These are phyloP conservation scores for Ptychadena robeensis DNA, from an alignment of 2,797 vertebrate genomes.

Conservation along the genomic window DNA sequence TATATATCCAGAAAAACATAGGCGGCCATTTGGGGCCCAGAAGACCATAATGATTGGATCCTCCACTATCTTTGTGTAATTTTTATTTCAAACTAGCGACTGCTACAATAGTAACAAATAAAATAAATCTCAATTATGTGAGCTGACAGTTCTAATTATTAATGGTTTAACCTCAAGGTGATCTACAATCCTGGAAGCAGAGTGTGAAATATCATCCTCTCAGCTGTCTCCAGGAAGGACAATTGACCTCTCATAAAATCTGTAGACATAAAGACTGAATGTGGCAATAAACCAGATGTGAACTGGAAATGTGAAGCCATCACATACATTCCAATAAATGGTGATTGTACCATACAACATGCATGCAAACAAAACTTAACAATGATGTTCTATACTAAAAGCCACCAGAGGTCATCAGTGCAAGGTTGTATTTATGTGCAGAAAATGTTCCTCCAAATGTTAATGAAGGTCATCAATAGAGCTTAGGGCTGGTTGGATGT, in stretches of 20 bases:
- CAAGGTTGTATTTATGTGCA: too few relatives aligned
- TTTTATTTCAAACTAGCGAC: background rate
- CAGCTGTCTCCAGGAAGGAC: conserved; percentile 2
- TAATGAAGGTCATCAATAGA: too few relatives aligned
- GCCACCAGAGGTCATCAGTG: too few relatives aligned
- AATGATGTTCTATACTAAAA: background rate
- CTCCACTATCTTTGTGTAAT: background rate
- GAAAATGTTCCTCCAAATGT: too few relatives aligned
- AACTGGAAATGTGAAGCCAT: background rate
- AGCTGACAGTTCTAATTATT: conserved; percentile 23
- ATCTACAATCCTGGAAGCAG: background rate
- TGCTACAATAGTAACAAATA: conserved; percentile 6
- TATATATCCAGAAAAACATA: too few relatives aligned
- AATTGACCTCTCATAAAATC: conserved; percentile 11
- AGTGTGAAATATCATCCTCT: conserved; percentile 1
- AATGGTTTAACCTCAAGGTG: conserved; percentile 31
- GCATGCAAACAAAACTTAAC: background rate
- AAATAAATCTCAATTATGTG: conserved; percentile 12
- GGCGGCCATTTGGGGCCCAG: too few relatives aligned
- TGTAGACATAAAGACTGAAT: conserved; percentile 34
- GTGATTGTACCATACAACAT: too few relatives aligned
- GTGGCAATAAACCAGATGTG: conserved; percentile 30
- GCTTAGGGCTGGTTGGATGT: too few relatives aligned
- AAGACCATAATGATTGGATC: background rate
- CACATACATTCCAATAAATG: conserved; percentile 33